Evolutionary conservation across 1,140 invertebrate species (phyloP).

Genomic region (Ceratosolen fusciceps): DNA sequence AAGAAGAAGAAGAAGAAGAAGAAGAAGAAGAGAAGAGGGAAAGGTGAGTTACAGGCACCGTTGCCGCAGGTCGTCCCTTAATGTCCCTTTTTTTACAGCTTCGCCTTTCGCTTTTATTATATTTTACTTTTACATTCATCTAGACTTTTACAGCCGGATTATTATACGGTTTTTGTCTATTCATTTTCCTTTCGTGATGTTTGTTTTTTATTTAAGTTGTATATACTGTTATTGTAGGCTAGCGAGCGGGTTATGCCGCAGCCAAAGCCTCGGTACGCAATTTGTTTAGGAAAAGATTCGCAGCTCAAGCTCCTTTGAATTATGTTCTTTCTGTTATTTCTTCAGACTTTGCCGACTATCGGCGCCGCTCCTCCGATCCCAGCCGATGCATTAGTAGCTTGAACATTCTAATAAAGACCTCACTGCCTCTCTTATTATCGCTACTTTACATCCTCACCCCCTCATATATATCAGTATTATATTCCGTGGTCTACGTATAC

Average conservation of each 20-base stretch:
- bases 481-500: too few relatives aligned
- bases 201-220: slow-evolving; percentile 27
- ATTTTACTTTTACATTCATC: not conserved
- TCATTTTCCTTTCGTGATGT: not conserved
- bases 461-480: too few relatives aligned
- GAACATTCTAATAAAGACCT: too few relatives aligned
- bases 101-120: not conserved
- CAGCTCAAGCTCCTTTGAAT: not conserved
- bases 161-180: not conserved
- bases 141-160: not conserved
- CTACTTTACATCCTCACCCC: too few relatives aligned
- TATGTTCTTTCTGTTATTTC: not conserved
- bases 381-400: not conserved
- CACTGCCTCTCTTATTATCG: too few relatives aligned
- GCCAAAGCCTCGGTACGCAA: not conserved
- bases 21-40: slow-evolving; percentile 14
- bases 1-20: too few relatives aligned
- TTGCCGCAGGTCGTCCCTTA: not conserved
- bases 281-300: slow-evolving; percentile 16
- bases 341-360: not conserved
- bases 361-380: not conserved
- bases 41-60: not conserved
- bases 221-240: slow-evolving; percentile 8
- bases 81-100: not conserved
- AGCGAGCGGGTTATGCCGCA: slow-evolving; percentile 27